Percentiles rank a stretch among this genome's conserved stretches.
Conservation (phyloP, 1,140 invertebrate species). For the Panagrolaimus sp. region DNA sequence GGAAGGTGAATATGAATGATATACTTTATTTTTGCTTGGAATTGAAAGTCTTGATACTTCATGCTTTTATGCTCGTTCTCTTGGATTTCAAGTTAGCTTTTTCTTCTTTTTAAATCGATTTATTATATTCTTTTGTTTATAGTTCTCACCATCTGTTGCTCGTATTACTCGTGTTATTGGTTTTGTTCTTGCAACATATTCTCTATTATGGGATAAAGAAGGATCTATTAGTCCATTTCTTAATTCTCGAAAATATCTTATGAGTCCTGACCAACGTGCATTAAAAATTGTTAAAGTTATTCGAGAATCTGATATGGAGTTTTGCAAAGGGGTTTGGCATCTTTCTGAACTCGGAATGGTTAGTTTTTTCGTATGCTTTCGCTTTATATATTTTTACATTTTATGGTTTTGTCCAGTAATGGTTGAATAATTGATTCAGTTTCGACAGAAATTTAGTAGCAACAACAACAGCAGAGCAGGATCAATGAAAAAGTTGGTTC, state of each 20-base stretch:
- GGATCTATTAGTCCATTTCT: conserved; percentile 53
- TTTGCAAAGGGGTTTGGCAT: conserved; percentile 91
- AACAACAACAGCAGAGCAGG: no score
- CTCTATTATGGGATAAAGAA: conserved; percentile 59
- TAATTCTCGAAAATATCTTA: conserved; percentile 67
- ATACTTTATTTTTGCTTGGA: conserved; percentile 71
- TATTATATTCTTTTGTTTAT: conserved; percentile 21
- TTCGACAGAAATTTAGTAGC: no score
- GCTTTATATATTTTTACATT: no score
- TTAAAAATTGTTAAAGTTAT: conserved; percentile 78
- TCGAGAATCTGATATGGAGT: conserved; percentile 80
- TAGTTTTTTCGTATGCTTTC: no score
- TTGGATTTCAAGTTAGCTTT: conserved; percentile 77
- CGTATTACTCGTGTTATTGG: conserved; percentile 59
- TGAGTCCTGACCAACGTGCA: conserved; percentile 81
- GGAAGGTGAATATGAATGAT: conserved; percentile 68
- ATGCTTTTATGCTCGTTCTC: conserved; percentile 83
- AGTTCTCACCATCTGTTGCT: conserved; percentile 58
- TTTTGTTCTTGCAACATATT: conserved; percentile 57
- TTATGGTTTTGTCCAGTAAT: no score
- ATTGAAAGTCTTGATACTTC: conserved; percentile 80
- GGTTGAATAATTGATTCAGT: no score
- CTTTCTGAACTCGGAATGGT: conserved; percentile 72
- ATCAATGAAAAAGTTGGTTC: no score
- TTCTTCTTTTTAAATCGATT: conserved; percentile 16